These are phyloP conservation scores for Poecilia wingei DNA, from an alignment of 2,797 vertebrate species.

Conservation along the genomic window DNA sequence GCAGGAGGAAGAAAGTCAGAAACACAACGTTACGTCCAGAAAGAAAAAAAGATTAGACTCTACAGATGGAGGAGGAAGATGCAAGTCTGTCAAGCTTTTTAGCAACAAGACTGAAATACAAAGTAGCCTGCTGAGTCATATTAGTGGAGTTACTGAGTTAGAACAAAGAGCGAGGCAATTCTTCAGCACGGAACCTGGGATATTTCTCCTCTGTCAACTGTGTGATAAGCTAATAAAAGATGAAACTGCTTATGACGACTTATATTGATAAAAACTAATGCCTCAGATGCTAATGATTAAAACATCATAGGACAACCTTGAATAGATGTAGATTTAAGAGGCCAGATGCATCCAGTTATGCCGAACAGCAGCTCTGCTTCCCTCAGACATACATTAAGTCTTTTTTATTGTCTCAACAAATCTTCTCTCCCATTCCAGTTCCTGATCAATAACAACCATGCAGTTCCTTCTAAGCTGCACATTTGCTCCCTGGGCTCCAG, in stretches of 20 bases:
- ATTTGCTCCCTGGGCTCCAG: slow-evolving; percentile 49
- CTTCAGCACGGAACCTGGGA: neutral
- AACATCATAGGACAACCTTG: slow-evolving; percentile 5
- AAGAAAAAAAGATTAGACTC: slow-evolving; percentile 26
- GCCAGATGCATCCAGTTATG: slow-evolving; percentile 31
- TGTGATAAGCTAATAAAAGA: neutral
- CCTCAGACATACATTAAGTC: slow-evolving; percentile 19
- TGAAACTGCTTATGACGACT: neutral
- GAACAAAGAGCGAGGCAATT: slow-evolving; percentile 7
- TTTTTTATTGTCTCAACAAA: slow-evolving; percentile 61
- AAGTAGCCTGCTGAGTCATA: slow-evolving; percentile 25
- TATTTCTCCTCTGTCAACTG: neutral
- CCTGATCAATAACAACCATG: slow-evolving; percentile 71
- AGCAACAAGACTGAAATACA: slow-evolving; percentile 26
- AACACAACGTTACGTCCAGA: slow-evolving; percentile 22
- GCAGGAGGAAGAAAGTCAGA: slow-evolving; percentile 37
- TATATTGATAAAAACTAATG: neutral
- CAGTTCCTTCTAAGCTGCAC: slow-evolving; percentile 64
- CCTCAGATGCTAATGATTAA: neutral
- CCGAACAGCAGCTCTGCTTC: slow-evolving; percentile 40
- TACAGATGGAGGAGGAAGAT: slow-evolving; percentile 54
- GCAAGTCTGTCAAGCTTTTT: slow-evolving; percentile 33
- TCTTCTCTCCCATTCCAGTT: slow-evolving; percentile 49
- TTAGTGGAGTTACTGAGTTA: neutral
- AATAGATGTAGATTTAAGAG: slow-evolving; percentile 7